Conservation (phyloP, 2,888 invertebrate species). For the Rambutsinella grinnellia region DNA sequence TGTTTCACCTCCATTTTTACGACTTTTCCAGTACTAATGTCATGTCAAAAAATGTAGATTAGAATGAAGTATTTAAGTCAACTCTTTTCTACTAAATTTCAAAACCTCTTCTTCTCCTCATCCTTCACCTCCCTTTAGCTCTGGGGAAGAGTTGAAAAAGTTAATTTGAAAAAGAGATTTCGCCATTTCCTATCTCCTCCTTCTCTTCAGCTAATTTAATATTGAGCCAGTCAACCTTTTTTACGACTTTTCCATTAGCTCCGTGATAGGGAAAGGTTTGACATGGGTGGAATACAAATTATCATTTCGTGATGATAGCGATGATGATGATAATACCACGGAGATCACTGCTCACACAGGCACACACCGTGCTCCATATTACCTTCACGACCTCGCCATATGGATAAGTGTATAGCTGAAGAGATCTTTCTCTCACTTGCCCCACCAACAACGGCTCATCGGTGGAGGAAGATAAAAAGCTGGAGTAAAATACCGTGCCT, state of each 20-base stretch:
- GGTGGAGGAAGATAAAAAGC: not conserved
- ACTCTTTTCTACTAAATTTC: too few relatives aligned
- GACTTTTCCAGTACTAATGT: not conserved
- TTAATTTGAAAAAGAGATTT: slow-evolving; percentile 38
- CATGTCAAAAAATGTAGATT: not conserved
- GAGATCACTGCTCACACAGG: not conserved
- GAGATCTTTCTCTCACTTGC: too few relatives aligned
- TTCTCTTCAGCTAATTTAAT: slow-evolving; percentile 31
- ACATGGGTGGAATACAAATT: slow-evolving; percentile 41
- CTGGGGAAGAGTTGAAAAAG: slow-evolving; percentile 12
- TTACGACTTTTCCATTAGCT: slow-evolving; percentile 43
- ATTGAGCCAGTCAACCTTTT: slow-evolving; percentile 39
- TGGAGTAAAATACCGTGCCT: too few relatives aligned
- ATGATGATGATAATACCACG: not conserved
- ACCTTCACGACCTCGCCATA: not conserved
- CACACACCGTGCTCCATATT: not conserved
- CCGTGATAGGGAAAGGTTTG: slow-evolving; percentile 24
- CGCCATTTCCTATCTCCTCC: too few relatives aligned
- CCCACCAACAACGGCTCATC: not conserved
- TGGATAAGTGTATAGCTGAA: not conserved
- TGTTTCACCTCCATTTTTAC: not conserved
- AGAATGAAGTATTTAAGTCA: not conserved
- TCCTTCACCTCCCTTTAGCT: not conserved
- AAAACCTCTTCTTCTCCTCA: not conserved
- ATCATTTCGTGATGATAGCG: slow-evolving; percentile 9